These are phyloP conservation scores for Plebejus melissa DNA, from an alignment of 2,888 invertebrate genomes.

Conservation along the genomic window DNA sequence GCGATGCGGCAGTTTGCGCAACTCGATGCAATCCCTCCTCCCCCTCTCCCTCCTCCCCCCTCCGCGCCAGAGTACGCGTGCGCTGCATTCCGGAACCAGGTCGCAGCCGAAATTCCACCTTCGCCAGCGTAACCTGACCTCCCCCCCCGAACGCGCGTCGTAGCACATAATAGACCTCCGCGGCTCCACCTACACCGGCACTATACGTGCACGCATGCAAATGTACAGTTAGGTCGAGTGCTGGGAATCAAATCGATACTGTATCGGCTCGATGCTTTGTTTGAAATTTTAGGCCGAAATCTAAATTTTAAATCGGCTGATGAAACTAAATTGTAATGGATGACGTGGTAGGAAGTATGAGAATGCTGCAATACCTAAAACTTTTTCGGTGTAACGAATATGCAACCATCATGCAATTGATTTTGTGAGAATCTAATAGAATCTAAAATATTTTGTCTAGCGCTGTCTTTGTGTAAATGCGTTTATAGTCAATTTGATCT, in stretches of 20 bases:
- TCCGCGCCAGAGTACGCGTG: slow-evolving; percentile 57
- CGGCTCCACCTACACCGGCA: slow-evolving; percentile 35
- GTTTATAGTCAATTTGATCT: too few species aligned
- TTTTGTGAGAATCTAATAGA: too few species aligned
- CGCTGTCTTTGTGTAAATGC: too few species aligned
- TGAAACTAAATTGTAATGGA: slow-evolving; percentile 18
- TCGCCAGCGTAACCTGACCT: slow-evolving; percentile 52
- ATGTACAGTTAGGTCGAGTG: slow-evolving; percentile 71
- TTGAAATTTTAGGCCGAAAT: slow-evolving; percentile 36
- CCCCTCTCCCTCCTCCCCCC: slow-evolving; percentile 42
- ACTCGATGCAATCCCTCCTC: slow-evolving; percentile 68
- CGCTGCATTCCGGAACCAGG: slow-evolving; percentile 77
- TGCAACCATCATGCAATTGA: neutral
- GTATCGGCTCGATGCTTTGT: slow-evolving; percentile 47
- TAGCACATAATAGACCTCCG: slow-evolving; percentile 44
- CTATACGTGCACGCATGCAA: slow-evolving; percentile 75
- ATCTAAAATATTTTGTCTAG: too few species aligned
- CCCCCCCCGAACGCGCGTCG: slow-evolving; percentile 42
- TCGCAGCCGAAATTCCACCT: slow-evolving; percentile 68
- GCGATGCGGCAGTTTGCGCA: slow-evolving; percentile 67
- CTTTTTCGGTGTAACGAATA: neutral
- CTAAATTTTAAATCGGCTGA: slow-evolving; percentile 30
- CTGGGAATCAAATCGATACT: slow-evolving; percentile 67
- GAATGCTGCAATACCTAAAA: neutral
- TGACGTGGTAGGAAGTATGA: neutral